phyloP scores from a whole-genome alignment of 2,113 vertebrate species.

The Catharus bicknelli region DNA sequence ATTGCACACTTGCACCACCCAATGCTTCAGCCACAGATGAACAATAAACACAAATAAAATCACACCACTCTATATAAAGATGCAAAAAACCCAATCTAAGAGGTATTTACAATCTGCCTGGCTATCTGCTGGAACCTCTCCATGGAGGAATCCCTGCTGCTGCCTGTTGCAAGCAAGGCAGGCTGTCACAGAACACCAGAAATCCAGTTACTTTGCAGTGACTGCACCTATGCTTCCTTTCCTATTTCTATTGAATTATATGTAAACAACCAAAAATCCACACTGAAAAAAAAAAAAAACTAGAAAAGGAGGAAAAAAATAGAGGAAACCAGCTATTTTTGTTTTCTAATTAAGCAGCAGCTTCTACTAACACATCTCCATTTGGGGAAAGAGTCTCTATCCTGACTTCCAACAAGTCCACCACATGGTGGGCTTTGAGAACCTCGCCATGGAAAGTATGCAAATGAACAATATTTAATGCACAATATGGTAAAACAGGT shows the following conservation, averaged over 20 bases:
- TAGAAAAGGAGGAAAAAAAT: neutral
- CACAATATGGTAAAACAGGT: conserved; percentile 67
- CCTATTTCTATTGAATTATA: neutral
- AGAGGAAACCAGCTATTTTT: conserved; percentile 36
- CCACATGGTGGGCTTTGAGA: conserved; percentile 64
- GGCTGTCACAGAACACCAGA: neutral
- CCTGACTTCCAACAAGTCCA: conserved; percentile 59
- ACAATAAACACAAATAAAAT: neutral
- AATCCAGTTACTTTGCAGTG: neutral
- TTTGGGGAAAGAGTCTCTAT: conserved; percentile 49
- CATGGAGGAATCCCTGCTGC: neutral
- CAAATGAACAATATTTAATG: conserved; percentile 69
- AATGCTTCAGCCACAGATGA: fast-evolving
- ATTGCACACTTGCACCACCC: neutral
- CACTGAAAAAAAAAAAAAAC: neutral
- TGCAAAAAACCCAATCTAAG: neutral
- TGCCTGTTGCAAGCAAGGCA: conserved; percentile 16
- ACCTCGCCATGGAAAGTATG: conserved; percentile 53
- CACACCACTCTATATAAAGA: neutral
- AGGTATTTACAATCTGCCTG: conserved; percentile 37
- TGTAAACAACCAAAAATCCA: neutral
- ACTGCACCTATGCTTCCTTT: neutral
- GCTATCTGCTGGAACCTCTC: conserved; percentile 33
- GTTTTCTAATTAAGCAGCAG: conserved; percentile 60
- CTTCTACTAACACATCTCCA: conserved; percentile 56